Percentiles rank a stretch among this genome's conserved stretches.
phyloP scores from a whole-genome alignment of 2,888 invertebrate species.

The Macaria notata region DNA sequence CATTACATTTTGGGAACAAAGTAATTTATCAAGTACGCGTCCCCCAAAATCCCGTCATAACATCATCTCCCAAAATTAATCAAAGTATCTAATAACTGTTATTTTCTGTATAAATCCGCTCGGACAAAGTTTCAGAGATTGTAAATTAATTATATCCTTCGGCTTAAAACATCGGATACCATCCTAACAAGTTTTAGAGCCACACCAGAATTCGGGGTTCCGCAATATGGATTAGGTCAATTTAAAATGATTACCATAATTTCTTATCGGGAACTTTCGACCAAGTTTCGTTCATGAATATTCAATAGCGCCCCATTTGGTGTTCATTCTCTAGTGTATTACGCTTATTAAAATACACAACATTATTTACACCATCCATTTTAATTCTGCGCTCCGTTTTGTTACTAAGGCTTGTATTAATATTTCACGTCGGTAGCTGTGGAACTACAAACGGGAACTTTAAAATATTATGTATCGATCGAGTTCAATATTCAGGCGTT shows the following conservation, averaged over 20 bases:
- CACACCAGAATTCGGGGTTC: constrained; percentile 46
- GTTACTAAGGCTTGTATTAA: constrained; percentile 16
- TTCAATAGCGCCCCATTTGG: constrained; percentile 53
- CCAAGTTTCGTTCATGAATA: constrained; percentile 63
- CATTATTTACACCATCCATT: constrained; percentile 21
- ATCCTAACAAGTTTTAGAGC: constrained; percentile 51
- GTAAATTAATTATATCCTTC: constrained; percentile 58
- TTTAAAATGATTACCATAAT: constrained; percentile 75
- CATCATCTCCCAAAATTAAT: constrained; percentile 2
- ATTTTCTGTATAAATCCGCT: constrained; percentile 9
- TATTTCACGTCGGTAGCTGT: constrained; percentile 17
- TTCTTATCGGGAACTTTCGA: constrained; percentile 66
- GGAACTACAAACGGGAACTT: constrained; percentile 47
- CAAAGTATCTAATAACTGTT: constrained; percentile 5
- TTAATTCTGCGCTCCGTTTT: constrained; percentile 20
- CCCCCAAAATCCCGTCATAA: neutral
- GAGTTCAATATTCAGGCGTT: constrained; percentile 52
- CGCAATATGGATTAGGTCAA: constrained; percentile 72
- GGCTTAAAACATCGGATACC: constrained; percentile 23
- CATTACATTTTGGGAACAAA: no score
- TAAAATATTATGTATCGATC: constrained; percentile 55
- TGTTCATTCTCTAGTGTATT: constrained; percentile 49
- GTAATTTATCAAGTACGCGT: no score
- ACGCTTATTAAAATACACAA: constrained; percentile 44
- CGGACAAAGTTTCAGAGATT: constrained; percentile 35